Base-by-base conservation (phyloP, 2,797 vertebrate species). In the Harpagifer antarcticus region DNA sequence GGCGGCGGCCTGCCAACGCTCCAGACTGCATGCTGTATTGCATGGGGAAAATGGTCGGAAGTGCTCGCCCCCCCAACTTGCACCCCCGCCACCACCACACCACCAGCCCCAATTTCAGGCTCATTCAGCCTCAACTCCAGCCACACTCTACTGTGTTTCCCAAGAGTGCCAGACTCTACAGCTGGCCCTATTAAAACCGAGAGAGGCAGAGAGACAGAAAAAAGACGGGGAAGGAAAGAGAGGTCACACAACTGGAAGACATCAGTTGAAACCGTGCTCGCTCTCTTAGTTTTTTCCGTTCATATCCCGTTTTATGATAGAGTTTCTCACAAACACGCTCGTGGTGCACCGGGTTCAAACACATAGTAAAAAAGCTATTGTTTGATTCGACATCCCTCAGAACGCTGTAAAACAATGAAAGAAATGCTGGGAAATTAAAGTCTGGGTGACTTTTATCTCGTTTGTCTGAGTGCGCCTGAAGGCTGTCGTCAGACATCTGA, bases 231-330 rank as follows among this genome's bases (percentile, higher is more conserved):
- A 91, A 92, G 84, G 84, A 92, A 87, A 89, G 91, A 92, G 90
- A 92, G 91, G 92, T 93, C 91, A 93, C 90, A 94, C 93, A 94
- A 94, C 92, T 93, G 93, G 93, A 94, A 94, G 91, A 93, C 92
- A 94, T 94, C 92, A 93, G 92, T 84, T 89, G 91, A 93, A 92
- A 75, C 90, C 52, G 78, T 88, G 89, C 91, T 92, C 65, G 74
- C 88, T 85, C 85, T 78, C 83, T 90, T 83, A 78, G 88, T 85
- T 94, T 92, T 93, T 94, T 94, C 93, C 92, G 76, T 94, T 92
- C 91, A 92, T 93, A 93, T 93, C 87, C 91, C 89, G 31, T 92
- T 93, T 94, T 93, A 94, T 93, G 92, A 93, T 91, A 86, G 91
- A 90, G 88, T 93, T 93, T 94, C 92, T 92, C 92, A 93, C 92